phyloP scores from a whole-genome alignment of 2,113 vertebrate genomes.

The Chroicocephalus ridibundus region DNA sequence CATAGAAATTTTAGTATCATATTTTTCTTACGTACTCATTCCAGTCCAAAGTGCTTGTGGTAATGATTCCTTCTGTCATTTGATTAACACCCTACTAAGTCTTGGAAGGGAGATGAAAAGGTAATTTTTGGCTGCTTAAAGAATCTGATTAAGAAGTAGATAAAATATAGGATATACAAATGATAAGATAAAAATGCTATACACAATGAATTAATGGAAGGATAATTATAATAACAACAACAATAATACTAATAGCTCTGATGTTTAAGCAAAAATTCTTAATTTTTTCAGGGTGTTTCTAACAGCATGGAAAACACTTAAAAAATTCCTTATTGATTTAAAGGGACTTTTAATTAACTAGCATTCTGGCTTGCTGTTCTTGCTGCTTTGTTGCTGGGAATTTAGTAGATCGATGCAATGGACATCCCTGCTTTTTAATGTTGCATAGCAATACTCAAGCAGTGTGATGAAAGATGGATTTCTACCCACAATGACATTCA shows the following conservation, averaged over 20 bases:
- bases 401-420: not conserved
- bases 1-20: not conserved
- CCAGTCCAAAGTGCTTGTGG: not conserved
- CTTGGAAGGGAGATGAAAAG: not conserved
- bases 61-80: not conserved
- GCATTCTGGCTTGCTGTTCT: not conserved
- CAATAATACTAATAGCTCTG: not conserved
- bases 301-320: not conserved
- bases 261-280: not conserved
- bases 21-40: not conserved
- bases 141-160: not conserved
- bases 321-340: not conserved
- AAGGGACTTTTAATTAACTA: not conserved
- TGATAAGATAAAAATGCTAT: not conserved
- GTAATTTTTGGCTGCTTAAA: not conserved
- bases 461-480: not conserved
- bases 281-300: not conserved
- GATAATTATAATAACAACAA: not conserved
- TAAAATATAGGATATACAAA: not conserved
- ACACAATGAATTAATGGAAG: not conserved
- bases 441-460: not conserved
- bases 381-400: not conserved
- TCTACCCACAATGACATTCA: not conserved
- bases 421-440: not conserved
- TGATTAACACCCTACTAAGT: not conserved